Conservation (phyloP, 2,888 invertebrate species). For the Amiota communis region DNA sequence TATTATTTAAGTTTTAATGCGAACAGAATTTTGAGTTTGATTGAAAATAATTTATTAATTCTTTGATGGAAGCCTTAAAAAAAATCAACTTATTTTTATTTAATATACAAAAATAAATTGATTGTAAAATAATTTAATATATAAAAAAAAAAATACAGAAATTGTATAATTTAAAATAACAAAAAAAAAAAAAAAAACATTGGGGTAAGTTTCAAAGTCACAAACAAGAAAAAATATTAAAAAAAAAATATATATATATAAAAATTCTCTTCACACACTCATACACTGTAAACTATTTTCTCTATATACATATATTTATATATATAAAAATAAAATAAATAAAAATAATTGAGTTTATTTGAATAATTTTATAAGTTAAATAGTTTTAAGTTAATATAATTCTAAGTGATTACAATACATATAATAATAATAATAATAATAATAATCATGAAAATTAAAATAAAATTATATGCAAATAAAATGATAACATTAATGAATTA, state of each 20-base stretch:
- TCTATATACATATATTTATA: no score
- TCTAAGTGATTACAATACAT: constrained; percentile 1
- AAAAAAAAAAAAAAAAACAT: neutral
- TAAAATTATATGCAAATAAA: constrained; percentile 9
- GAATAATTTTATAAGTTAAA: constrained; percentile 67
- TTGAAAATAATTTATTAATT: neutral
- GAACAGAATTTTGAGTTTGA: neutral
- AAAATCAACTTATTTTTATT: neutral
- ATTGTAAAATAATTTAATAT: constrained; percentile 20
- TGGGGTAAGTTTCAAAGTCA: neutral
- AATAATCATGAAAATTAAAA: no score
- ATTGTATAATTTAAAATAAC: neutral
- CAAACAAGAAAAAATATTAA: neutral
- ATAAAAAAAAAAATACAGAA: constrained; percentile 28
- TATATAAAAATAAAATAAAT: constrained; percentile 10
- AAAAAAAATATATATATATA: neutral
- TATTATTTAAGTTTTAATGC: constrained; percentile 25
- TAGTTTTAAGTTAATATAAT: constrained; percentile 56
- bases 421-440: constrained; percentile 34
- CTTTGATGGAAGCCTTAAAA: neutral
- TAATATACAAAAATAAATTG: neutral
- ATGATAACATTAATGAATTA: no score
- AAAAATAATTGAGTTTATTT: constrained; percentile 48
- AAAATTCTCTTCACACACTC: neutral
- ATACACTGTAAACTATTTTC: constrained; percentile 29